A percentile compares a stretch with the other conserved stretches of the same genome.
These are phyloP conservation scores for Pangasius macronema DNA, from an alignment of 2,797 vertebrate species.

Conservation along the genomic window DNA sequence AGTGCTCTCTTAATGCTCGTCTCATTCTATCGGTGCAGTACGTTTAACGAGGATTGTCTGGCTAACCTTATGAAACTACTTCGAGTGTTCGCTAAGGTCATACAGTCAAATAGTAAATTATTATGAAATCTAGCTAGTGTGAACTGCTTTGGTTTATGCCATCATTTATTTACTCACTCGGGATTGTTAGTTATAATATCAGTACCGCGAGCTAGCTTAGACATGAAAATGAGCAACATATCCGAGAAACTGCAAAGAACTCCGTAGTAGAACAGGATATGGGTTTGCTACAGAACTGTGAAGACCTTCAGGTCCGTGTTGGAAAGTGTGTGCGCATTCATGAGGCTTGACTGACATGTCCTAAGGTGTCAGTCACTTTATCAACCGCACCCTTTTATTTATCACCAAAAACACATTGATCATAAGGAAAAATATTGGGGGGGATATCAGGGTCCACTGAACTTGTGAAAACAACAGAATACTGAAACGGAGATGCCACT, in stretches of 20 bases:
- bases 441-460: background rate
- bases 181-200: background rate
- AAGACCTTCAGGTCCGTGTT: background rate
- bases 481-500: background rate
- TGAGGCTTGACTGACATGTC: no score
- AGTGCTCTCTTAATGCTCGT: no score
- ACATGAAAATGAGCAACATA: background rate
- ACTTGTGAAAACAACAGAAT: background rate
- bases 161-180: background rate
- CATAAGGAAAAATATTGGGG: no score
- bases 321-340: no score
- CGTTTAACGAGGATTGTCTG: no score
- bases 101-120: no score
- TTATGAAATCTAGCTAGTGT: background rate
- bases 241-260: background rate
- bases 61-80: no score
- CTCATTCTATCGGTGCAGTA: no score
- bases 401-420: background rate
- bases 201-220: background rate
- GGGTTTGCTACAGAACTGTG: background rate
- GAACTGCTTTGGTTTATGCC: background rate
- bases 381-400: background rate
- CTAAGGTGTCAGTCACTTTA: background rate
- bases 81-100: no score
- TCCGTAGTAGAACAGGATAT: background rate